A percentile compares a stretch with the other conserved stretches of the same genome.
Evolutionary conservation across 2,888 invertebrate genomes (phyloP).

Genomic region (Alviniconcha strummeri): DNA sequence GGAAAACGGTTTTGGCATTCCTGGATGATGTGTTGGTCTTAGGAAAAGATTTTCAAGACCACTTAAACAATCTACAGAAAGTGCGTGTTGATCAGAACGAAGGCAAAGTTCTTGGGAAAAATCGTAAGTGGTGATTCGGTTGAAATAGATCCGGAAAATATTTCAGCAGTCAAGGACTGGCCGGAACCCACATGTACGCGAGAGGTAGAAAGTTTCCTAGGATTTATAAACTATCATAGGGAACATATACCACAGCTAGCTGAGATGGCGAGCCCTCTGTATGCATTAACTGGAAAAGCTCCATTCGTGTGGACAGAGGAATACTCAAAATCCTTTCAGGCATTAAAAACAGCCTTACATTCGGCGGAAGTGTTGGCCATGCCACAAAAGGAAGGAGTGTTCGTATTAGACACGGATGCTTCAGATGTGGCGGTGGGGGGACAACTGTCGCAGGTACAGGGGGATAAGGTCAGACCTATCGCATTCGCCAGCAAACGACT

Average conservation of each 20-base stretch:
- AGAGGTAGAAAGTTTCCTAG: constrained; percentile 43
- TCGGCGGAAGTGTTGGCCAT: constrained; percentile 37
- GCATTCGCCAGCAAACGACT: constrained; percentile 42
- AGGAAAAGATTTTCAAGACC: constrained; percentile 39
- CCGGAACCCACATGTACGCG: constrained; percentile 25
- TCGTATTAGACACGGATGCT: constrained; percentile 48
- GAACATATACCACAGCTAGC: constrained; percentile 38
- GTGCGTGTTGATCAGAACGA: constrained; percentile 34
- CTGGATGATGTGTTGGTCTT: constrained; percentile 48
- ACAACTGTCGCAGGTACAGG: constrained; percentile 44
- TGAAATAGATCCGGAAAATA: constrained; percentile 8
- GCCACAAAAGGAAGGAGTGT: constrained; percentile 35
- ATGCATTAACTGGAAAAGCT: constrained; percentile 29
- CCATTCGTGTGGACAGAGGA: constrained; percentile 24
- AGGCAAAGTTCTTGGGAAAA: constrained; percentile 22
- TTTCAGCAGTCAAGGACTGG: constrained; percentile 37
- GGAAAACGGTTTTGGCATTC: constrained; percentile 44
- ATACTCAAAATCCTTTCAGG: constrained; percentile 30
- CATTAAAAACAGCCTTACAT: constrained; percentile 27
- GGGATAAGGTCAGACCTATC: constrained; percentile 42
- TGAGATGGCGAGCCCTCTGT: constrained; percentile 36
- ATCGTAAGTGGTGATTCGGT: not conserved
- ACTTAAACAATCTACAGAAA: constrained; percentile 42
- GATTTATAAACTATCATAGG: constrained; percentile 45
- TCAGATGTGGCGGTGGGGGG: constrained; percentile 45